Evolutionary conservation across 92 coral and sea anemone species (phyloP).

Genomic region (Umimayanthus chanpuru): DNA sequence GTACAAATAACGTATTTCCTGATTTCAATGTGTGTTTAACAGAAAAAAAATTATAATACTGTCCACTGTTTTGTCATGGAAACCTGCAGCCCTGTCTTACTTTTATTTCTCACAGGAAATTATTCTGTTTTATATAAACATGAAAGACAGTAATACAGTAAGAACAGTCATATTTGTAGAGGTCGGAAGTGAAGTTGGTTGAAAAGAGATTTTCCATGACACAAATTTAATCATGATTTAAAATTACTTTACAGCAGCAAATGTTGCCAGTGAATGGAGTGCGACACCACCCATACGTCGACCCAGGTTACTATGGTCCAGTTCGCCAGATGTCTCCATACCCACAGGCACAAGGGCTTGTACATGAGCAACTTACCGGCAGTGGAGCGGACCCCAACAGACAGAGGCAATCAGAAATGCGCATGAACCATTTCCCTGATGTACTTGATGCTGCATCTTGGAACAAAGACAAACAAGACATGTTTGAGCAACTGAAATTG

Average conservation of each 20-base stretch:
- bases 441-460: slow-evolving; percentile 41
- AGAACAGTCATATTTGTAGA: background rate
- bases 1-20: background rate
- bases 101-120: too few species aligned
- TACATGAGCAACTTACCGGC: slow-evolving; percentile 9
- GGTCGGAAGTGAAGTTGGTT: background rate
- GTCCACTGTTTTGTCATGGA: too few species aligned
- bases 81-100: too few species aligned
- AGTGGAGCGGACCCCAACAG: background rate
- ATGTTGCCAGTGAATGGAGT: slow-evolving; percentile 17
- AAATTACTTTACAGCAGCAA: slow-evolving; percentile 10
- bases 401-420: background rate
- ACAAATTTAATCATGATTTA: background rate
- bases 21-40: too few species aligned
- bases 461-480: slow-evolving; percentile 7
- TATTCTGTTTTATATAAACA: too few species aligned
- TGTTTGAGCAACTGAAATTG: slow-evolving; percentile 14
- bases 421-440: background rate
- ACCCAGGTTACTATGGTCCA: slow-evolving; percentile 27
- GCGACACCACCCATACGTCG: slow-evolving; percentile 13
- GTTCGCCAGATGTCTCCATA: slow-evolving; percentile 31
- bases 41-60: too few species aligned
- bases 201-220: background rate
- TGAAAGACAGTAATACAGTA: too few species aligned
- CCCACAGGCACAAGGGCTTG: background rate